Conservation (phyloP, 2,113 vertebrate species). For the Pituophis catenifer region DNA sequence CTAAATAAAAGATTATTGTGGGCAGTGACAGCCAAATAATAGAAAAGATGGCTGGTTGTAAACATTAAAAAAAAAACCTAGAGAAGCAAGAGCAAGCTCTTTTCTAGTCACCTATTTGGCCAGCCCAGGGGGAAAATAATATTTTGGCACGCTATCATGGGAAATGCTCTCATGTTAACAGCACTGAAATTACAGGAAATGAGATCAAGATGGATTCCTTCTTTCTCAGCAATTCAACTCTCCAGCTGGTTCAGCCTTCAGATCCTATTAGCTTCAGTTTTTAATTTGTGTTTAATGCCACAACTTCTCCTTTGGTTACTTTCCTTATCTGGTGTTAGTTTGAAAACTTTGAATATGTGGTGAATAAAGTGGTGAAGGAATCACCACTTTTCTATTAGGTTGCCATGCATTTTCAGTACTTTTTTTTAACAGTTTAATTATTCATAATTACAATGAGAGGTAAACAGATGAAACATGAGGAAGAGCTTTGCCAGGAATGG, state of each 20-base stretch:
- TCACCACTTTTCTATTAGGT: neutral
- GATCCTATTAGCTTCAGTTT: neutral
- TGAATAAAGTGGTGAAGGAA: neutral
- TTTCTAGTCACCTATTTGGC: neutral
- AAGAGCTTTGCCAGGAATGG: neutral
- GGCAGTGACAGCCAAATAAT: neutral
- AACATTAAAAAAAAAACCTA: neutral
- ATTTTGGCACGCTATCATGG: neutral
- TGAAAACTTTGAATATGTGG: neutral
- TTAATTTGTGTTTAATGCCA: neutral
- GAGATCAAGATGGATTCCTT: neutral
- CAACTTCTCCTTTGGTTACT: neutral
- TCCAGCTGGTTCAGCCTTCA: neutral
- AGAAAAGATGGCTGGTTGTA: neutral
- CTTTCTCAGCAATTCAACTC: neutral
- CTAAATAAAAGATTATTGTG: neutral
- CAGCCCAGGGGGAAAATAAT: neutral
- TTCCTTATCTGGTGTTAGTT: neutral
- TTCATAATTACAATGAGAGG: neutral
- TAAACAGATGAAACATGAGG: neutral
- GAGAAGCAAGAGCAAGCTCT: neutral
- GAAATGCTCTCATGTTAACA: neutral
- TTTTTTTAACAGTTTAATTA: neutral
- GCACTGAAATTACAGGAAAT: neutral
- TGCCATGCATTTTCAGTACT: neutral